These are phyloP conservation scores for Aphodius sticticus DNA, from an alignment of 2,888 invertebrate species.

Conservation along the genomic window DNA sequence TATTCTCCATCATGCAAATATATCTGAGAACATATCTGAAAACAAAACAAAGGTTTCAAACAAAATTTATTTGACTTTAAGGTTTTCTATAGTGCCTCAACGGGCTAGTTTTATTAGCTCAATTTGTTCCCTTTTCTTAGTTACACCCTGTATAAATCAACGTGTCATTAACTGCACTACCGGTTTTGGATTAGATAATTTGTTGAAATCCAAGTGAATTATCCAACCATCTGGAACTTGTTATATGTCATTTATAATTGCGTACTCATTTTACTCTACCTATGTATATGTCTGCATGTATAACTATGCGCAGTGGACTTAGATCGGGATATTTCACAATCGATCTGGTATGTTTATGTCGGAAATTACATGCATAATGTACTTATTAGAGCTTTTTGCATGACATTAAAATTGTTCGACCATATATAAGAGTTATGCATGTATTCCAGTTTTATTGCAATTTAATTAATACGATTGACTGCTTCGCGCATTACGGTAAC, in stretches of 20 bases:
- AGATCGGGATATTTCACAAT: background rate
- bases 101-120: no score
- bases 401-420: background rate
- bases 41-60: no score
- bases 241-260: background rate
- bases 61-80: no score
- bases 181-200: background rate
- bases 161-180: background rate
- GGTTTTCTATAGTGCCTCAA: no score
- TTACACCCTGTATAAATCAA: background rate
- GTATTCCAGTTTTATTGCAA: background rate
- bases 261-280: background rate
- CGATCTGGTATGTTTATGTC: conserved; percentile 4
- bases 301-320: background rate
- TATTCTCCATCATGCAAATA: no score
- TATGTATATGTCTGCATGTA: background rate
- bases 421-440: background rate
- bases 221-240: conserved; percentile 4
- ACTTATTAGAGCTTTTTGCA: background rate
- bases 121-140: no score
- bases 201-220: background rate
- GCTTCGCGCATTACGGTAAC: background rate
- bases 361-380: background rate
- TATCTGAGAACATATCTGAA: no score
- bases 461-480: background rate